A percentile compares a stretch with the other conserved stretches of the same genome.
Conservation (phyloP, 2,113 vertebrate species). For the Zonotrichia leucophrys region DNA sequence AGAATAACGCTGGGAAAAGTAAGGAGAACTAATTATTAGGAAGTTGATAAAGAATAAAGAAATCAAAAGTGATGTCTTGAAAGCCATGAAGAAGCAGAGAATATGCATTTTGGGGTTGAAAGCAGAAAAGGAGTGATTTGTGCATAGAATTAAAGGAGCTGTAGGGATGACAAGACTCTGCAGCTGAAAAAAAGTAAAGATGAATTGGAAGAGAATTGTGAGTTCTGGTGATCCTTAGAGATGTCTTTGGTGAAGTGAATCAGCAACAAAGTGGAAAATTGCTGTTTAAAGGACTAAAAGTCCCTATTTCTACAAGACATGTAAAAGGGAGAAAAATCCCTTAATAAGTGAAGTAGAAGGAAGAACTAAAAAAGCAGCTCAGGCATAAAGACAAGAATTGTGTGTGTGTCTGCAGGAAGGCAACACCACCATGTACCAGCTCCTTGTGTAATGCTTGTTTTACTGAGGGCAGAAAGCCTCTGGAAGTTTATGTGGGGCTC, state of each 20-base stretch:
- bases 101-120: background rate
- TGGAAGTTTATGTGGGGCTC: background rate
- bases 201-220: background rate
- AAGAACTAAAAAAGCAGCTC: background rate
- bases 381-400: background rate
- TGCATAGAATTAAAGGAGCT: background rate
- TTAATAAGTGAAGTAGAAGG: background rate
- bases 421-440: rapidly evolving
- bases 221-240: background rate
- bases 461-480: background rate
- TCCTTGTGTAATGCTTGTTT: background rate
- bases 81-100: background rate
- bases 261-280: background rate
- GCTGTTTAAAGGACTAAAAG: background rate
- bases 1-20: background rate
- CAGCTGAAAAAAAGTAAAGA: background rate
- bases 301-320: background rate
- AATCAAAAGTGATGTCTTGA: background rate
- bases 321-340: background rate
- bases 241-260: background rate
- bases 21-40: background rate
- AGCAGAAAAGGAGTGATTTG: background rate
- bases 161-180: background rate
- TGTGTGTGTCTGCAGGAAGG: background rate
- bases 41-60: background rate